phyloP scores from a whole-genome alignment of 2,888 invertebrate species.

The Diabrotica balteata region DNA sequence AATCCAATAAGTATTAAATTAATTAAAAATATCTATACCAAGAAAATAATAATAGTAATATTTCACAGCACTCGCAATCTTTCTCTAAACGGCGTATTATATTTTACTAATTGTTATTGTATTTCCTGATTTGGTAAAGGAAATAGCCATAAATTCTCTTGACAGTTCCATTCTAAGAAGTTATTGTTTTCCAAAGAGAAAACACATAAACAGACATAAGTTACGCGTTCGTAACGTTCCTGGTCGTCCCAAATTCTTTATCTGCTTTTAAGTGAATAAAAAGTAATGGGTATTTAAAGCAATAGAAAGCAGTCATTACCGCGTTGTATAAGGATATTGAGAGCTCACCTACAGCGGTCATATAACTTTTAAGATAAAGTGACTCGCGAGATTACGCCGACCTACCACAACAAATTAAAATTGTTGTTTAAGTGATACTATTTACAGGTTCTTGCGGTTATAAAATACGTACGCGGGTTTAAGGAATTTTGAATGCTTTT shows the following conservation, averaged over 20 bases:
- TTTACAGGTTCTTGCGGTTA: background rate
- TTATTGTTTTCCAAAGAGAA: conserved; percentile 8
- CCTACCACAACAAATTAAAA: background rate
- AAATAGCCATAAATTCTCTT: background rate
- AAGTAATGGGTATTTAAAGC: conserved; percentile 18
- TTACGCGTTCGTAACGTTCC: conserved; percentile 1
- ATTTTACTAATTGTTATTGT: background rate
- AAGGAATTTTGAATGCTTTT: too few relatives aligned
- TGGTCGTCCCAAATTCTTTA: conserved; percentile 11
- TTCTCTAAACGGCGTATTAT: too few relatives aligned
- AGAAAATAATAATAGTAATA: too few relatives aligned
- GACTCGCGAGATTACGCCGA: background rate
- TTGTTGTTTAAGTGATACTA: conserved; percentile 10
- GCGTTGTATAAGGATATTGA: conserved; percentile 23
- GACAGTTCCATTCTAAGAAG: background rate
- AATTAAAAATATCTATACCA: too few relatives aligned
- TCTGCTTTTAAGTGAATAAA: conserved; percentile 16
- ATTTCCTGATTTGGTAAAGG: background rate
- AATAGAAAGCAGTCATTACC: conserved; percentile 24
- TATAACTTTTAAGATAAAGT: too few relatives aligned
- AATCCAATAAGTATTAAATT: too few relatives aligned
- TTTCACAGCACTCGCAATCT: too few relatives aligned
- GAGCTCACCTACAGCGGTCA: conserved; percentile 1
- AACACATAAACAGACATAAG: conserved; percentile 5
- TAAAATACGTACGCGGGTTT: background rate